Percentiles rank a stretch among this genome's conserved stretches.
Conservation (phyloP, 2,113 vertebrate genomes). For the Nansenia antarctica region DNA sequence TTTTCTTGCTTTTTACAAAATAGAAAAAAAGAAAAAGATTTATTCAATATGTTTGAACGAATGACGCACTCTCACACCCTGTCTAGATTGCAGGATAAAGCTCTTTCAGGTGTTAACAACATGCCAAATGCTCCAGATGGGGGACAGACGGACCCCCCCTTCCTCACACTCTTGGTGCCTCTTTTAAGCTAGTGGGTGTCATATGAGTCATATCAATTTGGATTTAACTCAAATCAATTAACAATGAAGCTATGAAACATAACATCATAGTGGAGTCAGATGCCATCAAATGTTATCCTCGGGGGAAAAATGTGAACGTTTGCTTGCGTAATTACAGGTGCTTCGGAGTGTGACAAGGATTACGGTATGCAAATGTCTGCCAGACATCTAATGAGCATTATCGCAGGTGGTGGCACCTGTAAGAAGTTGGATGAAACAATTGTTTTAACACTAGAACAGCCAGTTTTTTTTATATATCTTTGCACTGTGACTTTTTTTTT, state of each 20-base stretch:
- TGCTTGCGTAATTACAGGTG: not conserved
- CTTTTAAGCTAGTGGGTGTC: too few species aligned
- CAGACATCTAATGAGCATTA: not conserved
- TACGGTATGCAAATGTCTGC: conserved; percentile 1
- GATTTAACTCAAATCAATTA: not conserved
- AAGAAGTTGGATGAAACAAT: not conserved
- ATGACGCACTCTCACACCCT: too few species aligned
- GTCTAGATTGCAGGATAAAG: too few species aligned
- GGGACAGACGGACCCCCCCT: too few species aligned
- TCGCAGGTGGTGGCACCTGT: not conserved
- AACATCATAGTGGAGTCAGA: not conserved
- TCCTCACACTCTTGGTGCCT: too few species aligned
- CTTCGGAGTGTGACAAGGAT: conserved; percentile 4
- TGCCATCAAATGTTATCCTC: not conserved
- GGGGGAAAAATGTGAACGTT: not conserved
- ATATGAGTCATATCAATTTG: not conserved
- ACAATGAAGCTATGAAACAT: not conserved
- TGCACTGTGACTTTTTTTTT: too few species aligned
- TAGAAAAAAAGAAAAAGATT: too few species aligned
- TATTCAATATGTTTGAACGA: too few species aligned
- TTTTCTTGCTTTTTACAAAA: too few species aligned
- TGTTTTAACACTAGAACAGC: not conserved
- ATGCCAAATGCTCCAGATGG: too few species aligned
- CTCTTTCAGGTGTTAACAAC: too few species aligned
- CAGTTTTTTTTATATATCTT: too few species aligned